Conservation (phyloP, 2,888 invertebrate genomes). For the Orthonychiurus folsomi region DNA sequence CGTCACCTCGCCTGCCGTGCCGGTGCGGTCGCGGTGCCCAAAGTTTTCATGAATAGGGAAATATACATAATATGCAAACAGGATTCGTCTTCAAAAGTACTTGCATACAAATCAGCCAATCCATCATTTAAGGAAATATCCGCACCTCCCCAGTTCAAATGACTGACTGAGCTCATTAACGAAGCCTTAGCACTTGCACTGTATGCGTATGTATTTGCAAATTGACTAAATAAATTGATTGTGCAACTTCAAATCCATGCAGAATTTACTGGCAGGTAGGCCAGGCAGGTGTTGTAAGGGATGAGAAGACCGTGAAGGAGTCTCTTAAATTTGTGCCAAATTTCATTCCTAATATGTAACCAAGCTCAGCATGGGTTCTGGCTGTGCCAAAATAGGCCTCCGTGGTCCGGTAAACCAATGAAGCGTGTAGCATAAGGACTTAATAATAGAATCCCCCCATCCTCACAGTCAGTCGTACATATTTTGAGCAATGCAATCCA, state of each 20-base stretch:
- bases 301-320: too few relatives aligned
- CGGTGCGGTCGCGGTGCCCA: too few relatives aligned
- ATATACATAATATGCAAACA: background rate
- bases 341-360: background rate
- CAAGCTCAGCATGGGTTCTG: background rate
- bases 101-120: background rate
- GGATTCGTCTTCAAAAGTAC: background rate
- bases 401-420: background rate
- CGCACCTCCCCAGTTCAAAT: background rate
- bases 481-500: background rate
- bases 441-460: background rate
- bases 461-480: background rate
- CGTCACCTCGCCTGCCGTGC: background rate
- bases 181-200: background rate
- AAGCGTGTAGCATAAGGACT: background rate
- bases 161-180: background rate
- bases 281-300: too few relatives aligned
- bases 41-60: background rate
- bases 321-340: background rate
- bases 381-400: background rate
- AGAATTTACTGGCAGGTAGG: too few relatives aligned
- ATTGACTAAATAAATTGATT: background rate
- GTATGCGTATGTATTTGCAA: background rate
- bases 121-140: background rate
- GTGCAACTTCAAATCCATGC: too few relatives aligned